Conservation (phyloP, 2,888 invertebrate species). For the Ophion costatus region DNA sequence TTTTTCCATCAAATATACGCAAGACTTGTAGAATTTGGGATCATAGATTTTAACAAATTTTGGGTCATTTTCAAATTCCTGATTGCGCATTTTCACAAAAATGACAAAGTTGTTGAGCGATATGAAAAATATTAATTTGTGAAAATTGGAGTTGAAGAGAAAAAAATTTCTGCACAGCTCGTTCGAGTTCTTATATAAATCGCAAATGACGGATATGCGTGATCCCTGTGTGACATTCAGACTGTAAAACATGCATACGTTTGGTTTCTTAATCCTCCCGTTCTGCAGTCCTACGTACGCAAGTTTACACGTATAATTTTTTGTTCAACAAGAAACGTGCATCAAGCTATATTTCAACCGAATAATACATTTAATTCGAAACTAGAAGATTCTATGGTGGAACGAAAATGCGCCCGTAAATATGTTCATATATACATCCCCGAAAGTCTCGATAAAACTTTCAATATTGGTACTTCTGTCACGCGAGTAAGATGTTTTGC, state of each 20-base stretch:
- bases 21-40: too few species aligned
- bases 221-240: slow-evolving; percentile 62
- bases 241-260: slow-evolving; percentile 63
- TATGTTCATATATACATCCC: neutral
- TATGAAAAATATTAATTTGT: neutral
- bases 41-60: too few species aligned
- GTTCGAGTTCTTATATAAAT: slow-evolving; percentile 53
- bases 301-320: slow-evolving; percentile 5
- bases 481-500: too few species aligned
- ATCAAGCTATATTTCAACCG: neutral
- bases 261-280: slow-evolving; percentile 67
- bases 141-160: neutral
- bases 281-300: slow-evolving; percentile 16
- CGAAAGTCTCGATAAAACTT: too few species aligned
- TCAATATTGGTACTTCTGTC: too few species aligned
- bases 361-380: neutral
- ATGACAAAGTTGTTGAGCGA: neutral
- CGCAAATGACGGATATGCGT: slow-evolving; percentile 33
- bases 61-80: too few species aligned
- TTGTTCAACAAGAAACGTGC: neutral
- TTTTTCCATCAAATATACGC: too few species aligned
- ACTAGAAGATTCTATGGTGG: too few species aligned
- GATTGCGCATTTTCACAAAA: neutral
- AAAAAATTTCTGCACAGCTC: slow-evolving; percentile 11
- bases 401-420: too few species aligned